phyloP scores from a whole-genome alignment of 2,797 vertebrate genomes.

The Hoplostethus atlanticus region DNA sequence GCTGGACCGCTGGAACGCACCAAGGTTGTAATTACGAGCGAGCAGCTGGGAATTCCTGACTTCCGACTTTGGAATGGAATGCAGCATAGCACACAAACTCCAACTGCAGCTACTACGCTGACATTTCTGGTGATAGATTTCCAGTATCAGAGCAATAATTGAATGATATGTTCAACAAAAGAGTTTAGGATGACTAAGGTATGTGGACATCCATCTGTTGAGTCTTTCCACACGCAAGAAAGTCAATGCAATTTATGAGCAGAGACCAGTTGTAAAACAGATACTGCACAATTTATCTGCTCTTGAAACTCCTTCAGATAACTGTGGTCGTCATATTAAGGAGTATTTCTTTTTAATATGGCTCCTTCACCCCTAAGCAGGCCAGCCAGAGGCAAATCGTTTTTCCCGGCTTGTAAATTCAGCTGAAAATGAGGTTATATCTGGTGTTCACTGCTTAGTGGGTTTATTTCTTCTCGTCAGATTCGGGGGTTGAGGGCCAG shows the following conservation, averaged over 20 bases:
- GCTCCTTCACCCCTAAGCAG: slow-evolving; percentile 81
- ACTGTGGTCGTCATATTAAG: slow-evolving; percentile 42
- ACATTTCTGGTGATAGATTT: no score
- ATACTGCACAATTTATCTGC: slow-evolving; percentile 26
- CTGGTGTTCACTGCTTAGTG: slow-evolving; percentile 44
- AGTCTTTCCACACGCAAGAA: no score
- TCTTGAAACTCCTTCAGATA: slow-evolving; percentile 36
- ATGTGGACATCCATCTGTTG: not conserved
- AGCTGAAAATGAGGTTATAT: slow-evolving; percentile 78
- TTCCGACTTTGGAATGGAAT: slow-evolving; percentile 6
- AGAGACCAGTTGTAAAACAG: not conserved
- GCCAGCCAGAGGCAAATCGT: slow-evolving; percentile 76
- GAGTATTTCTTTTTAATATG: slow-evolving; percentile 81
- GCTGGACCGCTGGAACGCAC: no score
- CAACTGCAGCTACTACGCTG: no score
- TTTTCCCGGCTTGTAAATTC: slow-evolving; percentile 85
- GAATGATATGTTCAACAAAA: no score
- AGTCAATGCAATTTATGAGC: not conserved
- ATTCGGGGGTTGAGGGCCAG: slow-evolving; percentile 45
- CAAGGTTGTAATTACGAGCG: slow-evolving; percentile 32
- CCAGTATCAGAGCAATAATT: no score
- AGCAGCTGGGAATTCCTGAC: slow-evolving; percentile 23
- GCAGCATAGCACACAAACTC: no score
- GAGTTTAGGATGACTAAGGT: no score
- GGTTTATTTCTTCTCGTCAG: slow-evolving; percentile 64